Evolutionary conservation across 1,140 invertebrate genomes (phyloP), one percentile per base, ranked within the genome.

Genomic region (Lepidostoma basale): DNA sequence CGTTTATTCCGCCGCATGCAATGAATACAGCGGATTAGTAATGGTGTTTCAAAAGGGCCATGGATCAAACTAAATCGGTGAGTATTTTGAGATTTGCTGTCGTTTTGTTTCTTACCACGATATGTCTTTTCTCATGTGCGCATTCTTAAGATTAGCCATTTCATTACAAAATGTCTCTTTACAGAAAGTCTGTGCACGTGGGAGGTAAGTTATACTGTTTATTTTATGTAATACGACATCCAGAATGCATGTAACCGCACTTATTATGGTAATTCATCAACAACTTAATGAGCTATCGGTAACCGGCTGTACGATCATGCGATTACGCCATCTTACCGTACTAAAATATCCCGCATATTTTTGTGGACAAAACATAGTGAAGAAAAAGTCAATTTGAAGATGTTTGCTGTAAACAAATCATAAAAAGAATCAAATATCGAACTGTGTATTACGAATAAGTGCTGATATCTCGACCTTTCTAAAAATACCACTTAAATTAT

Each of bases 121-220:
- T 60, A 60, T 66, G 52, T 81, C 81, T 82, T 81, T 80, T 83
- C 81, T 81, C 80, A 81, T 83, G 81, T 83, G 81, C 81, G 81
- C 80, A 80, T 81, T 77, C 80, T 81, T 77, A 81, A 79, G 81
- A 83, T 80, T 83, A 76, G 81, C 81, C 81, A 83, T 82, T 83
- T 81, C 78, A 81, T 83, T 79, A 81, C 79, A 81, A 81, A 81
- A 82, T 82, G 78, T 81, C 80, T 83, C 78, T 83, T 83, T 83
- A 77, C 81, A 83, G 81, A 83, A 77, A 74, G 76, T 81, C 77
- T 82, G 76, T 80, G 77, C 78, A 78, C 79, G 79, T 80, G 79
- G 74, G 79, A 81, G 81, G 81, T 82, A 82, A 83, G 81, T 81
- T 71, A 70, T 77, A 73, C 74, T 78, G 78, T 76, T 78, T 60